Evolutionary conservation across 2,113 vertebrate species (phyloP).

Genomic region (Kryptolebias marmoratus): DNA sequence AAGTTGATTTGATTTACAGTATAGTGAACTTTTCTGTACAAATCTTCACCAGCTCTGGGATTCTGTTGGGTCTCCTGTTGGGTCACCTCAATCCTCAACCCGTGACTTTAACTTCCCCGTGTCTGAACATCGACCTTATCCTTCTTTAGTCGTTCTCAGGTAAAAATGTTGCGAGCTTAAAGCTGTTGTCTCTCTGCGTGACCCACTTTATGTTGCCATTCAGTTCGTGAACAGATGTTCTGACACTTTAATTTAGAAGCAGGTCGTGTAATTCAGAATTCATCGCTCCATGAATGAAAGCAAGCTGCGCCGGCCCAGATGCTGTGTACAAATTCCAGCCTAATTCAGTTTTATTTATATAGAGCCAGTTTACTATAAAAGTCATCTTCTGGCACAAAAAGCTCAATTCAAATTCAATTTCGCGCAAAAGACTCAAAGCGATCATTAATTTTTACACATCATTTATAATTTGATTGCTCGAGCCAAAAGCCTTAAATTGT

Average conservation of each 20-base stretch:
- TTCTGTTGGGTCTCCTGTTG: not conserved
- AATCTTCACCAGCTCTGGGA: not conserved
- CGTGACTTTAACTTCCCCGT: not conserved
- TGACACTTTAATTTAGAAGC: not conserved
- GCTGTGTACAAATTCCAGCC: too few relatives aligned
- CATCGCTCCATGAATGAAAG: not conserved
- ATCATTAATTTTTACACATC: not conserved
- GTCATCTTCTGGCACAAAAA: too few relatives aligned
- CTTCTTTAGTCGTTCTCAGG: not conserved
- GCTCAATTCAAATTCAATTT: not conserved
- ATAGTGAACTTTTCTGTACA: not conserved
- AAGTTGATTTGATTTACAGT: too few relatives aligned
- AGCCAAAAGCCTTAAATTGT: not conserved
- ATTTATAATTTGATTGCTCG: not conserved
- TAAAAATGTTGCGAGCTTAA: not conserved
- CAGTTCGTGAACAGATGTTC: not conserved
- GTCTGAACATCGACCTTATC: not conserved
- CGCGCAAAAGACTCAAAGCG: not conserved
- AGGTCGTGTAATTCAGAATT: not conserved
- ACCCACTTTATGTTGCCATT: constrained; percentile 1
- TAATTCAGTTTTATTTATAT: too few relatives aligned
- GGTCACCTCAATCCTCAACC: too few relatives aligned
- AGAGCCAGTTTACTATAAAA: too few relatives aligned
- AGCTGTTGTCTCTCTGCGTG: constrained; percentile 7
- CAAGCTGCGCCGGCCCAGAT: not conserved